These are phyloP conservation scores for Panurus biarmicus DNA, from an alignment of 2,113 vertebrate species.

Conservation along the genomic window DNA sequence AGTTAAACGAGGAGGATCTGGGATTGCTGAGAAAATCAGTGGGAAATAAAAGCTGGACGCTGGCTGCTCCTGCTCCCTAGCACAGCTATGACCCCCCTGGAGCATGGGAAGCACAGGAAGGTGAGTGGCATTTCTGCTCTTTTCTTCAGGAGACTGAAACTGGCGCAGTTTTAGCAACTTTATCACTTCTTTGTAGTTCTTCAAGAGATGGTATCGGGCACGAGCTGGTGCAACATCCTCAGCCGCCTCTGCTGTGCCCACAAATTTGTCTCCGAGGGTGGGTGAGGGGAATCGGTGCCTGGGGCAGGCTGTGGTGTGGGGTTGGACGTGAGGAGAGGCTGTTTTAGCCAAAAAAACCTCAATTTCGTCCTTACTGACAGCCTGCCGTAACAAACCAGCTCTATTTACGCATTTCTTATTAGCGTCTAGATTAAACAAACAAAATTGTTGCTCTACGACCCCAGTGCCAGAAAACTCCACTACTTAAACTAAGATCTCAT, in stretches of 20 bases:
- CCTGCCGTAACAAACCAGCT: neutral
- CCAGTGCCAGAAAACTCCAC: neutral
- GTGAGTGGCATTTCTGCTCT: slow-evolving; percentile 19
- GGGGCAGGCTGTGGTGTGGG: neutral
- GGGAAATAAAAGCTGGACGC: neutral
- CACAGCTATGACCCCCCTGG: neutral
- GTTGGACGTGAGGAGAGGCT: accelerated
- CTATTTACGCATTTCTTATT: neutral
- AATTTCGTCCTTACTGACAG: neutral
- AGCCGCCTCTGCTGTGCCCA: neutral
- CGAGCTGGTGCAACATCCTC: neutral
- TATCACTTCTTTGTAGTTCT: neutral
- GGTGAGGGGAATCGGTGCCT: neutral
- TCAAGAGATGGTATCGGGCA: neutral
- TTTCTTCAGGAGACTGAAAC: neutral
- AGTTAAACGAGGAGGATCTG: neutral
- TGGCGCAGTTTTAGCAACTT: neutral
- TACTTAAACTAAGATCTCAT: neutral
- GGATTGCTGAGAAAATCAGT: accelerated
- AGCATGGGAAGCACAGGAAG: slow-evolving; percentile 27
- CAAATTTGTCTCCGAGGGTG: neutral
- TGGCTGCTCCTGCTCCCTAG: neutral
- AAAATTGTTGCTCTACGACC: neutral
- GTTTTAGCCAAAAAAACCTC: neutral
- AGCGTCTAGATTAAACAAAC: neutral